Conservation (phyloP, 2,888 invertebrate species). For the Sycophila texana region DNA sequence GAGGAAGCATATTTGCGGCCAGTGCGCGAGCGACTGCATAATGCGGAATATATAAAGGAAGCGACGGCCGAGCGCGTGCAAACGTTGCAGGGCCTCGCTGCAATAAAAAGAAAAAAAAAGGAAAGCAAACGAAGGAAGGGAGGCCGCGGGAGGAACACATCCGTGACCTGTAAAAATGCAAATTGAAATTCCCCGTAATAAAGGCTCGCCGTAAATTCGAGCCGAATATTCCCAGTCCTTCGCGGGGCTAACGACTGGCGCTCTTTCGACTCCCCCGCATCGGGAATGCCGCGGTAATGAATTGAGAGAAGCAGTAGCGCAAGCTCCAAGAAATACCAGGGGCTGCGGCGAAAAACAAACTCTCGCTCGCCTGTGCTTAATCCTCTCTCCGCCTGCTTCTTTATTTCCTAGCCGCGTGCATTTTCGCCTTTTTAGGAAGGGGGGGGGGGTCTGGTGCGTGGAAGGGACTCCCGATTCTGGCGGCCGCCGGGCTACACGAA, state of each 20-base stretch:
- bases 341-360: not conserved
- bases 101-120: constrained; percentile 22
- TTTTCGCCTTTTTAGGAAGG: not conserved
- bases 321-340: constrained; percentile 24
- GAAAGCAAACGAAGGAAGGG: not conserved
- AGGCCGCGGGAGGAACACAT: not conserved
- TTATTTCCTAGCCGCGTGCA: not conserved
- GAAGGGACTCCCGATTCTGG: too few relatives aligned
- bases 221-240: constrained; percentile 1
- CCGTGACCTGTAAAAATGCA: constrained; percentile 49
- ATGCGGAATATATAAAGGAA: constrained; percentile 20
- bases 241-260: constrained; percentile 37
- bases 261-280: constrained; percentile 10
- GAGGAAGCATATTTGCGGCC: constrained; percentile 37
- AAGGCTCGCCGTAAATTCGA: constrained; percentile 46
- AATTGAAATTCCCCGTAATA: constrained; percentile 54
- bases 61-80: too few relatives aligned
- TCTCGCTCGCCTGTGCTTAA: not conserved
- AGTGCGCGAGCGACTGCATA: constrained; percentile 31
- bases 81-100: too few relatives aligned
- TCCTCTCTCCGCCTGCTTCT: not conserved
- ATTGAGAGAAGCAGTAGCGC: constrained; percentile 17
- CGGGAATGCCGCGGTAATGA: constrained; percentile 47
- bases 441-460: too few relatives aligned
- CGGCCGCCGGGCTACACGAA: not conserved